These are phyloP conservation scores for Dynastes hyllus DNA, from an alignment of 2,888 invertebrate species.

Conservation along the genomic window DNA sequence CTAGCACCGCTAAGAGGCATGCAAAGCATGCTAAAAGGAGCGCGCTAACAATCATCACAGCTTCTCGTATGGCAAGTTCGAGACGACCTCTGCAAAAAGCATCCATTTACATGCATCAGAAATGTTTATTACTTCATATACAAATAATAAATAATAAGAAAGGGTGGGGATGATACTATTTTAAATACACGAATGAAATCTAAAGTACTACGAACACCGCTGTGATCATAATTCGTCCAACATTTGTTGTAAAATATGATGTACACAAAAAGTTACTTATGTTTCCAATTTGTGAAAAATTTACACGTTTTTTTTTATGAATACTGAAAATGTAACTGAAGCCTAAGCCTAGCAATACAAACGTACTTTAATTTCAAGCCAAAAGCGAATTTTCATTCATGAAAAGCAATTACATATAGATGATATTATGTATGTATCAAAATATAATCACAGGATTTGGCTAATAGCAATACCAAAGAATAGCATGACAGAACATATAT, in stretches of 20 bases:
- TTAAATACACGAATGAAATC: conserved; percentile 18
- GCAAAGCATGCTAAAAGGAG: conserved; percentile 56
- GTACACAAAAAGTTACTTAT: neutral
- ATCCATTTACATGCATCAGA: conserved; percentile 59
- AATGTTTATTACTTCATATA: conserved; percentile 24
- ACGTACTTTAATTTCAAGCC: too few relatives aligned
- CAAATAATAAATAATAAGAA: conserved; percentile 17
- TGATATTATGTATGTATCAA: neutral
- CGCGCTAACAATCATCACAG: conserved; percentile 76
- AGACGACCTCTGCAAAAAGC: conserved; percentile 91
- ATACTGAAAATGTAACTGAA: too few relatives aligned
- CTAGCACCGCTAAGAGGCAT: conserved; percentile 53
- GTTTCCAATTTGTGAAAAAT: neutral
- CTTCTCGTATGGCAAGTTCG: conserved; percentile 94
- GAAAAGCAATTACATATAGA: too few relatives aligned
- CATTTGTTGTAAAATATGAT: neutral
- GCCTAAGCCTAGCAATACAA: too few relatives aligned
- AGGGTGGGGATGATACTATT: conserved; percentile 10
- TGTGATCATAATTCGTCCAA: neutral
- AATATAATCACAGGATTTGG: conserved; percentile 33
- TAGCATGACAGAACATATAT: conserved; percentile 58
- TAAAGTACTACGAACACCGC: neutral
- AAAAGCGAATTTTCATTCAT: too few relatives aligned
- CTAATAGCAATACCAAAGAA: conserved; percentile 2
- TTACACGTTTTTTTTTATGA: too few relatives aligned